A percentile compares a stretch with the other conserved stretches of the same genome.
These are phyloP conservation scores for Ochotona princeps DNA, from an alignment of 2,113 vertebrate species.

Conservation along the genomic window DNA sequence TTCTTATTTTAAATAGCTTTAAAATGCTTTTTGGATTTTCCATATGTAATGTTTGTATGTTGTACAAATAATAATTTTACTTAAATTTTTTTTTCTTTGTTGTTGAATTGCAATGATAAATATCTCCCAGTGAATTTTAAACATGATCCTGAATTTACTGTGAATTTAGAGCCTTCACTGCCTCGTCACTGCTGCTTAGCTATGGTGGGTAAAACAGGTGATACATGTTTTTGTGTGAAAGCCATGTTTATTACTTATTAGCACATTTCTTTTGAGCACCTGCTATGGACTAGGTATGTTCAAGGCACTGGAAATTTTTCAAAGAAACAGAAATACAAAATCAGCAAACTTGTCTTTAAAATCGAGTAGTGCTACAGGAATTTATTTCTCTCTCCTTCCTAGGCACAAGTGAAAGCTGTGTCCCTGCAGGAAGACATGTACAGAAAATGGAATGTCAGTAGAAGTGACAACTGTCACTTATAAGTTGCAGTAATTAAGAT, in stretches of 20 bases:
- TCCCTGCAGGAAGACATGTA: neutral
- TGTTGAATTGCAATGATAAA: neutral
- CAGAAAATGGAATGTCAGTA: neutral
- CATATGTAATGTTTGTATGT: neutral
- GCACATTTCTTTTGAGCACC: neutral
- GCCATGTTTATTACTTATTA: neutral
- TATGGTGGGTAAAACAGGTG: neutral
- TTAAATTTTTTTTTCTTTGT: neutral
- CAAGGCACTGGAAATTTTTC: slow-evolving; percentile 13
- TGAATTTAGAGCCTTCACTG: neutral
- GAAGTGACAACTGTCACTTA: neutral
- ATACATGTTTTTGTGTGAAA: neutral
- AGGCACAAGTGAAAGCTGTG: neutral
- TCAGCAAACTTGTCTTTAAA: neutral
- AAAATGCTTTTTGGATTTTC: slow-evolving; percentile 35
- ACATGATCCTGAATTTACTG: neutral
- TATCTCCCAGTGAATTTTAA: neutral
- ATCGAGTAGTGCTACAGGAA: neutral
- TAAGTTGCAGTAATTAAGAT: neutral
- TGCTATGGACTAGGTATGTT: neutral
- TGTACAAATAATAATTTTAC: slow-evolving; percentile 34
- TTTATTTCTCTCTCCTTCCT: neutral
- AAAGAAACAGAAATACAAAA: neutral
- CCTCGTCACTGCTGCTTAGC: neutral
- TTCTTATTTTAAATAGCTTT: neutral